Evolutionary conservation across 2,888 invertebrate species (phyloP).

Genomic region (Tetropium fuscum): DNA sequence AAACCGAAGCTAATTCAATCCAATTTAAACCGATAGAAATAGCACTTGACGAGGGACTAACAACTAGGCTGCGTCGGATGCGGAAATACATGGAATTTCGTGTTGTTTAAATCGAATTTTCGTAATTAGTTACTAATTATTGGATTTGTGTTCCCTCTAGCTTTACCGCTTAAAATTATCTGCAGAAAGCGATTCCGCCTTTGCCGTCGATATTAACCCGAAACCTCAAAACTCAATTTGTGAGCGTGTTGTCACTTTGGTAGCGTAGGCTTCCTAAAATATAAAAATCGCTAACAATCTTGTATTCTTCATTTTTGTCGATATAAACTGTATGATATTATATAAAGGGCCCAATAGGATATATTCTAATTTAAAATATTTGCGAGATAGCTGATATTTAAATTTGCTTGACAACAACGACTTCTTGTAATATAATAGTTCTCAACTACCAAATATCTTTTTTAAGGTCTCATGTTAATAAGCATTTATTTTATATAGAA

Average conservation of each 20-base stretch:
- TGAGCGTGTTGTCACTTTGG: background rate
- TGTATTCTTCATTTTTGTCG: too few relatives aligned
- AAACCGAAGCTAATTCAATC: constrained; percentile 57
- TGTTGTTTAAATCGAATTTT: constrained; percentile 59
- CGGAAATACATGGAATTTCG: constrained; percentile 57
- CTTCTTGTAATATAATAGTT: too few relatives aligned
- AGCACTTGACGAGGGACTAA: constrained; percentile 60
- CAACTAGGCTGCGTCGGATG: constrained; percentile 53
- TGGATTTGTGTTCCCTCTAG: constrained; percentile 56
- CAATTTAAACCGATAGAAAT: constrained; percentile 61
- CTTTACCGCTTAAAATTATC: constrained; percentile 44
- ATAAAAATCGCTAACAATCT: too few relatives aligned
- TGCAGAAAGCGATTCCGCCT: background rate
- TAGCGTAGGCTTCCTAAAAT: background rate
- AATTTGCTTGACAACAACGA: too few relatives aligned
- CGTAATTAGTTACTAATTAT: constrained; percentile 61
- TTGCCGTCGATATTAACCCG: constrained; percentile 8
- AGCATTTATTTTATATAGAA: too few relatives aligned
- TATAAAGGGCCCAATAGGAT: too few relatives aligned
- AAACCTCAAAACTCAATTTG: constrained; percentile 12
- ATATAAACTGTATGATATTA: too few relatives aligned
- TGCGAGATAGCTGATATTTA: too few relatives aligned
- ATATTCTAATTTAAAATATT: too few relatives aligned
- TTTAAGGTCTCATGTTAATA: too few relatives aligned
- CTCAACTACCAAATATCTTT: too few relatives aligned